A percentile compares a stretch with the other conserved stretches of the same genome.
Conservation (phyloP, 2,113 vertebrate species). For the Pluvialis apricaria region DNA sequence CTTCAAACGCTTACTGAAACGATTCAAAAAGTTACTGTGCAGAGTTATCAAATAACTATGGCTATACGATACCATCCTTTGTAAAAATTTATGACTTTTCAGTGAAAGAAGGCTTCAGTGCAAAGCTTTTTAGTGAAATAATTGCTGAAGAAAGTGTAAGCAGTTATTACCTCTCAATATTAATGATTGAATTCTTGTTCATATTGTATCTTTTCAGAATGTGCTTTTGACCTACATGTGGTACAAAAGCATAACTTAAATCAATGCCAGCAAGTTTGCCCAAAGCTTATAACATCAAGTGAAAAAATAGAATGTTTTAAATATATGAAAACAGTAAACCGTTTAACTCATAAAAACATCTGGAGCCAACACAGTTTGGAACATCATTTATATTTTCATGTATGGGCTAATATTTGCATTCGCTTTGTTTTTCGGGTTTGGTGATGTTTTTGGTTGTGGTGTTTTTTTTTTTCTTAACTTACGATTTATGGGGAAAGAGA, state of each 20-base stretch:
- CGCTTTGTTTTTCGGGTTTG: background rate
- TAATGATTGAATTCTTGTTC: constrained; percentile 18
- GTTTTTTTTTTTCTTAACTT: background rate
- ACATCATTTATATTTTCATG: constrained; percentile 20
- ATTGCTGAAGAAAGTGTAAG: background rate
- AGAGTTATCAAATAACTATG: background rate
- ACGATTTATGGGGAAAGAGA: background rate
- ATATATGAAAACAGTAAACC: constrained; percentile 52
- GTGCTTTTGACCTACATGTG: background rate
- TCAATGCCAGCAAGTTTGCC: constrained; percentile 52
- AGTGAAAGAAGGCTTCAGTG: background rate
- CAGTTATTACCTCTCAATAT: constrained; percentile 2
- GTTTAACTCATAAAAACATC: constrained; percentile 27
- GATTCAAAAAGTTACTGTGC: background rate
- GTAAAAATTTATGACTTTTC: background rate
- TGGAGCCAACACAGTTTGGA: constrained; percentile 45
- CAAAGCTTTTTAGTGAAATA: background rate
- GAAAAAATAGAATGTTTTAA: constrained; percentile 44
- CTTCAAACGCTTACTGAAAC: background rate
- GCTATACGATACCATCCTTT: background rate
- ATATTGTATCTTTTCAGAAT: constrained; percentile 7
- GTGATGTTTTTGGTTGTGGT: background rate
- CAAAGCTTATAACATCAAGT: constrained; percentile 44
- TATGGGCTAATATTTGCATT: constrained; percentile 16
- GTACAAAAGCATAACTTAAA: constrained; percentile 44